These are phyloP conservation scores for Neomicropteryx cornuta DNA, from an alignment of 1,140 invertebrate genomes.

Conservation along the genomic window DNA sequence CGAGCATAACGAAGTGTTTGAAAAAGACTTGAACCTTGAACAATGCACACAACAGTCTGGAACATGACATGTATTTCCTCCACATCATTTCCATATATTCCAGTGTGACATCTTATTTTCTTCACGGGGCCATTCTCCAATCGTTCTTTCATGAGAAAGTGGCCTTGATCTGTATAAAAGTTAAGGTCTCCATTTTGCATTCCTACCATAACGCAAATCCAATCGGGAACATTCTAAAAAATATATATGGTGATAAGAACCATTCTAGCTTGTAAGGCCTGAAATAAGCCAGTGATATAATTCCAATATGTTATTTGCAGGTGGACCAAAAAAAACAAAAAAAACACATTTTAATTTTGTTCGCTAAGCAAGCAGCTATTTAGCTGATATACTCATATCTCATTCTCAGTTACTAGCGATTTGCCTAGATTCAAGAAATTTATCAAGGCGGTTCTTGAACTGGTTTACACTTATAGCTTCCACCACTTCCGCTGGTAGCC, in stretches of 20 bases:
- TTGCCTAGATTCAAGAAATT: too few species aligned
- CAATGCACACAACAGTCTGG: constrained; percentile 59
- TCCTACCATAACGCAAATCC: constrained; percentile 86
- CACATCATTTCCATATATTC: constrained; percentile 43
- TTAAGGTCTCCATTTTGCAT: constrained; percentile 73
- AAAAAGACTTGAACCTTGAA: constrained; percentile 76
- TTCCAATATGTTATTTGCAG: too few species aligned
- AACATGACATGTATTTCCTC: constrained; percentile 84
- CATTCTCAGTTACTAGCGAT: too few species aligned
- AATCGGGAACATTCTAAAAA: constrained; percentile 65
- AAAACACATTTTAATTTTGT: too few species aligned
- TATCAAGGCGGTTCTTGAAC: too few species aligned
- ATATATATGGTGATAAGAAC: constrained; percentile 2
- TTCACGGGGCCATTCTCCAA: constrained; percentile 73
- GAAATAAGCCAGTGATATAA: too few species aligned
- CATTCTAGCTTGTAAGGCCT: too few species aligned
- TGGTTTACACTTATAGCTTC: too few species aligned
- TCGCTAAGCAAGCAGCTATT: too few species aligned
- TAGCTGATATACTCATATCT: too few species aligned
- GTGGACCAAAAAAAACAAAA: too few species aligned
- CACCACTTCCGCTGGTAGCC: too few species aligned
- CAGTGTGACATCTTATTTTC: constrained; percentile 73
- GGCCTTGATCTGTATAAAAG: constrained; percentile 83
- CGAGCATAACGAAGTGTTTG: constrained; percentile 68
- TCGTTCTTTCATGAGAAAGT: constrained; percentile 70